Base-by-base conservation (phyloP, 2,797 vertebrate genomes). In the Zalophus californianus region DNA sequence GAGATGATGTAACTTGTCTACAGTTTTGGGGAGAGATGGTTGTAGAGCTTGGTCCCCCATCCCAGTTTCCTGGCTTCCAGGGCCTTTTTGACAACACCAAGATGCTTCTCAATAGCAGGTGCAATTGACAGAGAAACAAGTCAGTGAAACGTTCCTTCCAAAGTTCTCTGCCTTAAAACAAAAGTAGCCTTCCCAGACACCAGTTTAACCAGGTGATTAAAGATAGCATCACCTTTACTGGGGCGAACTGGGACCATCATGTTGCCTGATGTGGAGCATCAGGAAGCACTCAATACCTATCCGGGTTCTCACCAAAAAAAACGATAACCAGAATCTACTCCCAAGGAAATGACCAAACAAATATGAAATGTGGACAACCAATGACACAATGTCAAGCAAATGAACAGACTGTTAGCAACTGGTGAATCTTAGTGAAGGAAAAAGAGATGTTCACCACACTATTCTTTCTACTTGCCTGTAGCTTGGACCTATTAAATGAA, bases 91-190 rank as follows among this genome's bases (percentile, higher is more conserved):
- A 75, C 75, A n/a, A 41, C 54, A 48, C 48, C 14, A 29, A 60
- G 35, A 50, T 62, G 18, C 78, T 94, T 93, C 90, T 78, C 66
- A 90, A 66, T 0, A 27, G 66, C 32, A 73, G 72, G 32, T 56
- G 54, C 41, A 58, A 32, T 6, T 21, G 94, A 94, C 52, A 79
- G 4, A 41, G 72, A 92, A 72, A 80, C 60, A 58, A 64, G 35
- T 29, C 20, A 13, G 29, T 32, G 41, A 72, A 35, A 64, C 44
- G 4, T 29, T 93, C 64, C 41, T 38, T 25, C 60, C 23, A 52
- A 92, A 92, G 50, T 32, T 75, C 35, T 78, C 85, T 79, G 80
- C 75, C 92, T 84, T 91, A 58, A 80, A 54, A 94, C 50, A 25
- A 62, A 73, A 54, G 66, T 1, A 73, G 44, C 62, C 50, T 35